These are phyloP conservation scores for Meles meles DNA, from an alignment of 2,113 vertebrate species.

Conservation along the genomic window DNA sequence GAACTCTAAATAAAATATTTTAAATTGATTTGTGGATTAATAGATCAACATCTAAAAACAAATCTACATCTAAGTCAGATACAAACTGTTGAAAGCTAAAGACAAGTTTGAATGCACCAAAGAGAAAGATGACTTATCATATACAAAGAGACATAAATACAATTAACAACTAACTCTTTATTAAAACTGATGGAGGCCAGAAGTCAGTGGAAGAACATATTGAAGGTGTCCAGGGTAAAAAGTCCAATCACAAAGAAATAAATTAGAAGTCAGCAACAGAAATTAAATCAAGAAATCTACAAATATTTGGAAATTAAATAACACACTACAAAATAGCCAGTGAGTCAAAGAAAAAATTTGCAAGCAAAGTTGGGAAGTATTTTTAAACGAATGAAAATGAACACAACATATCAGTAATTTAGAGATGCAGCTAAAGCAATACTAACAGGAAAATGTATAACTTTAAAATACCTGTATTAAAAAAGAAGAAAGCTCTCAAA, in stretches of 20 bases:
- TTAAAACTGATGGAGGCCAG: neutral
- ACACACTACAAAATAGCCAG: neutral
- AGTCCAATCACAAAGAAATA: neutral
- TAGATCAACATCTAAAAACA: neutral
- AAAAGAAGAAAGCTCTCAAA: neutral
- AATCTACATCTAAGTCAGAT: neutral
- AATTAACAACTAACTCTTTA: neutral
- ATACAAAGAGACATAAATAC: neutral
- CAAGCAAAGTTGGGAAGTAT: neutral
- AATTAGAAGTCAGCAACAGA: neutral
- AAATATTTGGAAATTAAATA: slow-evolving; percentile 12
- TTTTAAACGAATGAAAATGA: neutral
- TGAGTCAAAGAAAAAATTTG: neutral
- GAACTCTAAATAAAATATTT: neutral
- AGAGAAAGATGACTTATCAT: neutral
- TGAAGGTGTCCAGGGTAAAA: neutral
- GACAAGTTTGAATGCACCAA: neutral
- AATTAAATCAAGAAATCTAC: neutral
- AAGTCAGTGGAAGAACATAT: neutral
- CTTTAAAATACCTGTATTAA: neutral
- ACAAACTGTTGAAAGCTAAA: neutral
- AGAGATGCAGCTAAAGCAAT: neutral
- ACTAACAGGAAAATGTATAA: neutral
- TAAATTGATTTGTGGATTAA: neutral
- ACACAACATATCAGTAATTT: neutral